phyloP scores from a whole-genome alignment of 2,113 vertebrate genomes.

The Atrichornis clamosus region DNA sequence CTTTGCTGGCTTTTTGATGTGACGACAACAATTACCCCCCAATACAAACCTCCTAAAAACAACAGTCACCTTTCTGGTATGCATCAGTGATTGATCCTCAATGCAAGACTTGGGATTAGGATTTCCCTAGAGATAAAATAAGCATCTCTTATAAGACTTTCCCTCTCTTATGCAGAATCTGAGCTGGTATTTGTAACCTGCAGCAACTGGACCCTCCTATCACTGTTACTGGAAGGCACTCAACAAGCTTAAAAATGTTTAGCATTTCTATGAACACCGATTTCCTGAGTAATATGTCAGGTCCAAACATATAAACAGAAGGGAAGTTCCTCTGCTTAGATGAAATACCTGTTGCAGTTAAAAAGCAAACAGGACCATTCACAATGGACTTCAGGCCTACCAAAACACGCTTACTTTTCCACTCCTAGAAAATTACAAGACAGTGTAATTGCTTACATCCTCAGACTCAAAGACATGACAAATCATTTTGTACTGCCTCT shows the following conservation, averaged over 20 bases:
- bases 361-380: not conserved
- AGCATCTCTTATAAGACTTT: not conserved
- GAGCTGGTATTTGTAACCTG: not conserved
- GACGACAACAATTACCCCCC: not conserved
- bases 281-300: not conserved
- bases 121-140: not conserved
- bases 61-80: not conserved
- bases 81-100: not conserved
- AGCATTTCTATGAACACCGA: not conserved
- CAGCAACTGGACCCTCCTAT: not conserved
- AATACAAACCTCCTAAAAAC: not conserved
- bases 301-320: not conserved
- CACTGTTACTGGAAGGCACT: not conserved
- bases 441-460: slow-evolving; percentile 82
- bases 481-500: slow-evolving; percentile 97
- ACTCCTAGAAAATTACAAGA: not conserved
- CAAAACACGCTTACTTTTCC: not conserved
- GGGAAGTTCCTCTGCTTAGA: not conserved
- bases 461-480: slow-evolving; percentile 98
- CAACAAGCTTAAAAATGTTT: not conserved
- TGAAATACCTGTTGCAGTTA: not conserved
- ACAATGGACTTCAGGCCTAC: not conserved
- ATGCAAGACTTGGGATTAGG: not conserved
- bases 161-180: not conserved
- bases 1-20: not conserved